Percentiles rank a stretch among this genome's conserved stretches.
Evolutionary conservation across 2,113 vertebrate genomes (phyloP).

Genomic region (Oophaga pumilio): DNA sequence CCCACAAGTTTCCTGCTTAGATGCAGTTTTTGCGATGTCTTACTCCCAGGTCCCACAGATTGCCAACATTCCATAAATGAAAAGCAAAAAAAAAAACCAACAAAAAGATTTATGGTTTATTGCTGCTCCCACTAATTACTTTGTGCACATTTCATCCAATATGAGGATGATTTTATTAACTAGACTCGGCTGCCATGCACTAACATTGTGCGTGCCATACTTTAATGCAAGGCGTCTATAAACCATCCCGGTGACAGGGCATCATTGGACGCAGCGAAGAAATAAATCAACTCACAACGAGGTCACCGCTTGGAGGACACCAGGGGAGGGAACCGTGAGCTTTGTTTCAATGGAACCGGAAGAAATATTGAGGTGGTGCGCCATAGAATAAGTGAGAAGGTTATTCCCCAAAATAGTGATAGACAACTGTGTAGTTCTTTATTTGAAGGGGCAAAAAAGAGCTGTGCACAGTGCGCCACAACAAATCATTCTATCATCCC

Average conservation of each 20-base stretch:
- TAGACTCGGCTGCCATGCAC: neutral
- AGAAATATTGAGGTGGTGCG: neutral
- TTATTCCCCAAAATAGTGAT: too few relatives aligned
- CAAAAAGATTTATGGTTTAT: slow-evolving; percentile 18
- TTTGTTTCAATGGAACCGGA: neutral
- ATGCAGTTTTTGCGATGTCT: neutral
- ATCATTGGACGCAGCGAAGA: neutral
- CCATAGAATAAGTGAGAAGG: neutral
- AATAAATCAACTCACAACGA: slow-evolving; percentile 6
- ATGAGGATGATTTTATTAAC: slow-evolving; percentile 37
- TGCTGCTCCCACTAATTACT: slow-evolving; percentile 31
- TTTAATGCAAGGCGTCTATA: slow-evolving; percentile 31
- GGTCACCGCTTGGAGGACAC: slow-evolving; percentile 8
- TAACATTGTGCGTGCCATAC: neutral
- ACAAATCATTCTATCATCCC: too few relatives aligned
- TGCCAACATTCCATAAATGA: neutral
- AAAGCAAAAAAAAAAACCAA: neutral
- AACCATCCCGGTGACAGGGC: slow-evolving; percentile 18
- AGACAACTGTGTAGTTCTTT: too few relatives aligned
- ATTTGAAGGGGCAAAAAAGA: too few relatives aligned
- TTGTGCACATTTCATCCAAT: slow-evolving; percentile 24
- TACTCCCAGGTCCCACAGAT: neutral
- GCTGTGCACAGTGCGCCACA: too few relatives aligned
- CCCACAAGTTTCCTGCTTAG: neutral
- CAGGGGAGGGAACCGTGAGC: neutral